These are phyloP conservation scores for Oryzias curvinotus DNA, from an alignment of 2,113 vertebrate species.

Conservation along the genomic window DNA sequence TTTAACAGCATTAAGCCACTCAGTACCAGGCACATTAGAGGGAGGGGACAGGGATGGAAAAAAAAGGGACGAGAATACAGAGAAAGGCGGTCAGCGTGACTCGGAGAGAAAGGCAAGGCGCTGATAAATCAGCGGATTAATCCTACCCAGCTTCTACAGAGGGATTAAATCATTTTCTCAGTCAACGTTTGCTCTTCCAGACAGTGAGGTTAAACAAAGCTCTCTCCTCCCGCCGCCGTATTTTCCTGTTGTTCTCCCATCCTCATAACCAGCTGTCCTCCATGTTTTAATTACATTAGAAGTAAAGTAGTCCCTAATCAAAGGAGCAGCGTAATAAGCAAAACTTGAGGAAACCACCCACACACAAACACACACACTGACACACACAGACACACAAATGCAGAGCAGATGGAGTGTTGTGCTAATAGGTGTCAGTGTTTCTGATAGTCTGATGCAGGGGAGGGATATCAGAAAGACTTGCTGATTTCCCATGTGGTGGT, in stretches of 20 bases:
- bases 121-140: slow-evolving; percentile 67
- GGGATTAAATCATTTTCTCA: slow-evolving; percentile 62
- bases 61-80: slow-evolving; percentile 48
- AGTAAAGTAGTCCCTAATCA: slow-evolving; percentile 54
- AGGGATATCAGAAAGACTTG: slow-evolving; percentile 48
- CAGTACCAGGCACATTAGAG: slow-evolving; percentile 49
- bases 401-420: slow-evolving; percentile 35
- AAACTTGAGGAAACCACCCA: slow-evolving; percentile 4
- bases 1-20: slow-evolving; percentile 74
- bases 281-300: slow-evolving; percentile 60
- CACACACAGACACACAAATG: slow-evolving; percentile 1
- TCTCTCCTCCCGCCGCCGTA: slow-evolving; percentile 12
- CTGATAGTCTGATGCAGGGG: slow-evolving; percentile 57
- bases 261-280: slow-evolving; percentile 31
- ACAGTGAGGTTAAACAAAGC: slow-evolving; percentile 61
- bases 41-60: slow-evolving; percentile 40
- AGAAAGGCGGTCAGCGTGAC: slow-evolving; percentile 46
- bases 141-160: slow-evolving; percentile 59
- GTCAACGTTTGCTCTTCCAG: slow-evolving; percentile 36
- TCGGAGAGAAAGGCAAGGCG: slow-evolving; percentile 39
- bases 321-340: slow-evolving; percentile 23
- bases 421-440: slow-evolving; percentile 61
- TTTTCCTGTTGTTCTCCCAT: slow-evolving; percentile 29
- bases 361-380: slow-evolving; percentile 4
- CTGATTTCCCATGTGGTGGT: slow-evolving; percentile 64